A percentile compares a stretch with the other conserved stretches of the same genome.
Conservation (phyloP, 2,888 invertebrate species). For the Clitarchus hookeri region DNA sequence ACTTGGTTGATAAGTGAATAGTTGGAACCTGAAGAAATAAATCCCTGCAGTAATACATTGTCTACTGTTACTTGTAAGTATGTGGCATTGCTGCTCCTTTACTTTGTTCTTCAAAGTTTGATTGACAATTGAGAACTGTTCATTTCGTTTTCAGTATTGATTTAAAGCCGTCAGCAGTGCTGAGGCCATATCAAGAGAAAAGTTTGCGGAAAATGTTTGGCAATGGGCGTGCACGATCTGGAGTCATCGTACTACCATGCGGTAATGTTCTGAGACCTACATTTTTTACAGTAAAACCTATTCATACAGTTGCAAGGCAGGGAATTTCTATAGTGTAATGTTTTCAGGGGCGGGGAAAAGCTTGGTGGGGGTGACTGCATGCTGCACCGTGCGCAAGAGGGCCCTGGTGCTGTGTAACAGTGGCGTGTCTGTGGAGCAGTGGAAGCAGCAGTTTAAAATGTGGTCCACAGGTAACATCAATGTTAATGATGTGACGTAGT, state of each 20-base stretch:
- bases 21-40: no score
- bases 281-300: no score
- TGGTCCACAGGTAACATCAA: conserved; percentile 77
- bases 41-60: no score
- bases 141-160: conserved; percentile 59
- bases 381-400: conserved; percentile 97
- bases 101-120: no score
- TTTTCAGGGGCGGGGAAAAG: conserved; percentile 66
- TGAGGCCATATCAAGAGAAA: conserved; percentile 98
- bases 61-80: no score
- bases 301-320: no score
- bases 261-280: conserved; percentile 60
- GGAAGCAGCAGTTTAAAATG: conserved; percentile 99
- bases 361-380: conserved; percentile 97
- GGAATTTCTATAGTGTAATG: neutral
- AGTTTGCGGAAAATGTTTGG: conserved; percentile 99
- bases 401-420: conserved; percentile 95
- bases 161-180: conserved; percentile 87
- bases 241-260: conserved; percentile 97
- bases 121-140: neutral
- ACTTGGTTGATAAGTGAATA: no score
- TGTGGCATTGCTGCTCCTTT: no score
- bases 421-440: conserved; percentile 99
- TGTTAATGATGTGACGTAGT: no score
- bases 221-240: conserved; percentile 88